phyloP scores from a whole-genome alignment of 1,140 invertebrate genomes.

The Camponotus vicinus region DNA sequence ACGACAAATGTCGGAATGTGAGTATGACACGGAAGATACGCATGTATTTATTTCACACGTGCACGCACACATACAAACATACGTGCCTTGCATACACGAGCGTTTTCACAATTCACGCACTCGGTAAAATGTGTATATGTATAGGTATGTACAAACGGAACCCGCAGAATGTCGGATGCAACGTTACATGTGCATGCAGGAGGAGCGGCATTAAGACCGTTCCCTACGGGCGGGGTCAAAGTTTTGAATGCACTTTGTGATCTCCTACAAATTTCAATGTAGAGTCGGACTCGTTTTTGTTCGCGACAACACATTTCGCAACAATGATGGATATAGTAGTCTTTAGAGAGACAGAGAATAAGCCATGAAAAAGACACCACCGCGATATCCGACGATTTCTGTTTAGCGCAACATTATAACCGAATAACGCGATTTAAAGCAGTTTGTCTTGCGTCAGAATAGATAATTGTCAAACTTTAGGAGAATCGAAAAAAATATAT shows the following conservation, averaged over 20 bases:
- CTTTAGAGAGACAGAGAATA: not conserved
- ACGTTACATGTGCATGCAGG: constrained; percentile 62
- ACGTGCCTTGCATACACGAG: not conserved
- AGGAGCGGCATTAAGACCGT: constrained; percentile 57
- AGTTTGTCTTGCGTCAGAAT: not conserved
- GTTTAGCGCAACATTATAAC: not conserved
- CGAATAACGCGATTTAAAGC: not conserved
- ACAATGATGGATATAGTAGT: constrained; percentile 2
- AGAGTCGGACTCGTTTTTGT: not conserved
- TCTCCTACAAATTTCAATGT: constrained; percentile 49
- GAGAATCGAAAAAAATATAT: not conserved
- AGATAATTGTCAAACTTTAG: not conserved
- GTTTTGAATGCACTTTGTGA: constrained; percentile 67
- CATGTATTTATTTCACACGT: not conserved
- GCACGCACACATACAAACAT: not conserved
- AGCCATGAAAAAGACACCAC: constrained; percentile 16
- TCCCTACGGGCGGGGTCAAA: constrained; percentile 54
- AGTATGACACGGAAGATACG: constrained; percentile 24
- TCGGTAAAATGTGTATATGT: not conserved
- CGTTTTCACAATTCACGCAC: not conserved
- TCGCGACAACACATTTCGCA: not conserved
- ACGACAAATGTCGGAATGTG: constrained; percentile 38
- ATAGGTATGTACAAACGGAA: not conserved
- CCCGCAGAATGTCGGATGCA: not conserved
- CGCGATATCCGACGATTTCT: not conserved